Percentiles rank a stretch among this genome's conserved stretches.
Conservation (phyloP, 2,113 vertebrate genomes). For the Indicator indicator region DNA sequence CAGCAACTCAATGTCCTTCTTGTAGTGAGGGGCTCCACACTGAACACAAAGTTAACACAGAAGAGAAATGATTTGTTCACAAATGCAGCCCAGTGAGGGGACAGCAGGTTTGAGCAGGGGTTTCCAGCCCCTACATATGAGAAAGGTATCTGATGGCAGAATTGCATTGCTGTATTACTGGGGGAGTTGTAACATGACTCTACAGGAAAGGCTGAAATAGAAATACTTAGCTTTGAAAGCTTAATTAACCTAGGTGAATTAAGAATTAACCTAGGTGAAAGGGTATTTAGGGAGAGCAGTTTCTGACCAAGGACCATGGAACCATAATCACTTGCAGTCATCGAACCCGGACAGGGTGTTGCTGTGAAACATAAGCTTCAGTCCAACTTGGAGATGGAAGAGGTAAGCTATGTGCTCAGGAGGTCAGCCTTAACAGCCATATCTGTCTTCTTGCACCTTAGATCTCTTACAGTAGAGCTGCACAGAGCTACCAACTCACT, state of each 20-base stretch:
- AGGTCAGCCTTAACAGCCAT: fast-evolving
- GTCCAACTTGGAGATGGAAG: not conserved
- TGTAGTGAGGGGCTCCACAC: not conserved
- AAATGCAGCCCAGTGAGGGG: not conserved
- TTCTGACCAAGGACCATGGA: not conserved
- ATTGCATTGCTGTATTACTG: not conserved
- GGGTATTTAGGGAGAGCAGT: not conserved
- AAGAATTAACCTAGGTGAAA: not conserved
- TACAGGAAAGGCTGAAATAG: not conserved
- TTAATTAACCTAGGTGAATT: not conserved
- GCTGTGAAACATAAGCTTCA: not conserved
- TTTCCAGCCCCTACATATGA: fast-evolving
- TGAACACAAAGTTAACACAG: not conserved
- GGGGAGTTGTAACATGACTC: not conserved
- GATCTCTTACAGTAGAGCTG: not conserved
- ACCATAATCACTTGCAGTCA: not conserved
- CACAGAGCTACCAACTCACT: not conserved
- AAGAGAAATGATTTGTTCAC: fast-evolving
- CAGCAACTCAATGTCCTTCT: not conserved
- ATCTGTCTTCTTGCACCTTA: not conserved
- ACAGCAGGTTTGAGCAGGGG: not conserved
- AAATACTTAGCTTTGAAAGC: not conserved
- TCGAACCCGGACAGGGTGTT: not conserved
- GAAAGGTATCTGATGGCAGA: not conserved
- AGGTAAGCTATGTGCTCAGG: not conserved